Evolutionary conservation across 2,797 vertebrate species (phyloP), one percentile per base, ranked within the genome.

Genomic region (Sebastiscus albofasciatus): DNA sequence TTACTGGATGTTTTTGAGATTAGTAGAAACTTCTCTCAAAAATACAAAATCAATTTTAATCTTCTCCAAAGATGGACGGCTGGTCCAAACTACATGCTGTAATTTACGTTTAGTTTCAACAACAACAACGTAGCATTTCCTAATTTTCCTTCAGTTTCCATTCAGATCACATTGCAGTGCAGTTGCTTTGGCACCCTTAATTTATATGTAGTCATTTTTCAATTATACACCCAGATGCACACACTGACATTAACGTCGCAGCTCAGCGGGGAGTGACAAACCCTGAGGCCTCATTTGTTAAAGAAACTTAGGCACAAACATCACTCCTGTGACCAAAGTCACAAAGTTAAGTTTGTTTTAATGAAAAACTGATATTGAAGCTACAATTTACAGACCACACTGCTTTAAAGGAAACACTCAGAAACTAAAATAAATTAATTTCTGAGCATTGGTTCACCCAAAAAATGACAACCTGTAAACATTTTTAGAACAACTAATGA

Each of bases 171-270:
- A 83, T 80, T 81, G 71, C 58, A 60, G 62, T 76, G 59, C 70
- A 56, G 71, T 62, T 83, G 76, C 72, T 78, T 83, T 71, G 71
- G 56, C 70, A 65, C 20, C 56, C 55, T 75, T 85, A 66, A 91
- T 89, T 89, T 86, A 84, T 82, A 81, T 78, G 77, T 65, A 77
- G 81, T 80, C 5, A 76, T 85, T 92, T 89, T 91, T 85, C 74
- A 90, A 92, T 91, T 91, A 87, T 88, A 89, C 90, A 89, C 87
- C 77, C 86, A 78, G 79, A 89, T 87, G 88, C 88, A 82, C 91
- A 88, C 83, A 72, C 34, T 84, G 81, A 87, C 84, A 84, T 85
- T 85, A 84, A 88, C 34, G 58, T 6, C 79, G 67, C 83, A 71
- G 83, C 86, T 82, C 91, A 78, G 77, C 18, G 16, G 81, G 88